Evolutionary conservation across 2,888 invertebrate genomes (phyloP).

Genomic region (Xiphydria camelus): DNA sequence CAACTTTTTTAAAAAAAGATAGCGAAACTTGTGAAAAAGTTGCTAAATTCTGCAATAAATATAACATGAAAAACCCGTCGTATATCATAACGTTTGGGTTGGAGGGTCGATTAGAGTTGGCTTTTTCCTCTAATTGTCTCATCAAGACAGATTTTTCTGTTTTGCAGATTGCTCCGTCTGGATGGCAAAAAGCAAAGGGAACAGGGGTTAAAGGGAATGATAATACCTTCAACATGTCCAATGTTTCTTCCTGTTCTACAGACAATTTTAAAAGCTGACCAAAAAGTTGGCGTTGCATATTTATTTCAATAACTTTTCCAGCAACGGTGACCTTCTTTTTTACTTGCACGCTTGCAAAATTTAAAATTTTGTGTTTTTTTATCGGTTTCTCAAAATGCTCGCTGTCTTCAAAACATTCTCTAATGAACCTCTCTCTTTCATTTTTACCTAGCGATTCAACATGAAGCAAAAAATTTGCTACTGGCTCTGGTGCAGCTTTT

Average conservation of each 20-base stretch:
- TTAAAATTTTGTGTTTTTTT: constrained; percentile 8
- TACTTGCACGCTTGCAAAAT: constrained; percentile 5
- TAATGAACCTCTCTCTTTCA: constrained; percentile 7
- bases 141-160: constrained; percentile 29
- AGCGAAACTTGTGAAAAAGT: constrained; percentile 40
- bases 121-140: constrained; percentile 18
- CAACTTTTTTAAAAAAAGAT: constrained; percentile 36
- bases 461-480: constrained; percentile 6
- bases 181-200: constrained; percentile 29
- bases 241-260: too few relatives aligned
- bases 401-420: background rate
- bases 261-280: too few relatives aligned
- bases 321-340: constrained; percentile 9
- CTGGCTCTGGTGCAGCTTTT: constrained; percentile 7
- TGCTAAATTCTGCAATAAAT: constrained; percentile 36
- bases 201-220: constrained; percentile 35
- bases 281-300: constrained; percentile 11
- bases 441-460: constrained; percentile 7
- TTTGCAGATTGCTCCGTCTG: constrained; percentile 29
- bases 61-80: constrained; percentile 43
- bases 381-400: constrained; percentile 11
- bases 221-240: too few relatives aligned
- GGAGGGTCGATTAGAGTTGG: constrained; percentile 17
- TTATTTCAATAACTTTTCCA: constrained; percentile 10
- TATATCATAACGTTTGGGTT: constrained; percentile 33